A percentile compares a stretch with the other conserved stretches of the same genome.
These are phyloP conservation scores for Orthonychiurus folsomi DNA, from an alignment of 2,888 invertebrate genomes.

Conservation along the genomic window DNA sequence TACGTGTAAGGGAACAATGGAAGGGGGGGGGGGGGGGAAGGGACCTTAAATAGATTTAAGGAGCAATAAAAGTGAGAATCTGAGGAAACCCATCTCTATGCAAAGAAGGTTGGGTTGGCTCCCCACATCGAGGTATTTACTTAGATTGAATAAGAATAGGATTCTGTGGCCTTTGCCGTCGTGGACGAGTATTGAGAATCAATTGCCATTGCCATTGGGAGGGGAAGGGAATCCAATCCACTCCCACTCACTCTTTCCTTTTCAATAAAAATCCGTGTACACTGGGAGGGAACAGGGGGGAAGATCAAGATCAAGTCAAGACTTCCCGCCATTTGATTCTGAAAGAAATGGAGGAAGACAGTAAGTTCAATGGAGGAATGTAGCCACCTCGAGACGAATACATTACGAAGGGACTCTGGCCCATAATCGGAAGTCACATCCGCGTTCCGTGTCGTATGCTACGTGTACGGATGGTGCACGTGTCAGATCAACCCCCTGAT, in stretches of 20 bases:
- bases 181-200: too few relatives aligned
- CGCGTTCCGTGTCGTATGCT: too few relatives aligned
- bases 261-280: conserved; percentile 12
- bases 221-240: conserved; percentile 23
- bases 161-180: too few relatives aligned
- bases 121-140: conserved; percentile 18
- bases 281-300: background rate
- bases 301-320: conserved; percentile 2
- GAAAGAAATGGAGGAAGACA: too few relatives aligned
- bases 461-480: too few relatives aligned
- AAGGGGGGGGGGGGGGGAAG: too few relatives aligned
- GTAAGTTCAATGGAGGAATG: too few relatives aligned
- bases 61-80: conserved; percentile 34
- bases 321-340: background rate
- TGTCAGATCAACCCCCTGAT: too few relatives aligned
- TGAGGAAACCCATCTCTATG: conserved; percentile 25
- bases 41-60: conserved; percentile 37
- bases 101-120: conserved; percentile 18
- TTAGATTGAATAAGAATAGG: conserved; percentile 25
- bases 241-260: conserved; percentile 13
- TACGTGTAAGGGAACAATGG: too few relatives aligned
- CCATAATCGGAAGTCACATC: too few relatives aligned
- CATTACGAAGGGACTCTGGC: too few relatives aligned
- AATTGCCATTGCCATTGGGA: conserved; percentile 20
- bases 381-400: too few relatives aligned